A percentile compares a stretch with the other conserved stretches of the same genome.
Conservation (phyloP, 2,113 vertebrate species). For the Forbesichthys papilliferus region DNA sequence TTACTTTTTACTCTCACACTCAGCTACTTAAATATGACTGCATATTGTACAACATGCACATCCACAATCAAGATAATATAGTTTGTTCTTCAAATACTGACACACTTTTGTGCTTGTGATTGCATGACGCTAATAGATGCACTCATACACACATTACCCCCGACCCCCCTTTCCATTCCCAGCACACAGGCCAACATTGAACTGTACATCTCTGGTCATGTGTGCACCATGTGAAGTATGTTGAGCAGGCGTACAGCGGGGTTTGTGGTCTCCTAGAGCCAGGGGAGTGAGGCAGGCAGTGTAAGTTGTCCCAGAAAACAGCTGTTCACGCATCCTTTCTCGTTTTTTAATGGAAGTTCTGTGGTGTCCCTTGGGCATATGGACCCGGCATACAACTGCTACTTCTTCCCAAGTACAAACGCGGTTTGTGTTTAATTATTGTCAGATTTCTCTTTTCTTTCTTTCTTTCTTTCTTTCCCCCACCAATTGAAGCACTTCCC, state of each 20-base stretch:
- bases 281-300: constrained; percentile 61
- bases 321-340: constrained; percentile 76
- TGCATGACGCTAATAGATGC: background rate
- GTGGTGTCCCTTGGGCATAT: constrained; percentile 66
- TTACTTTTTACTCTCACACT: too few species aligned
- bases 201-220: constrained; percentile 44
- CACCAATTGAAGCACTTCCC: constrained; percentile 49
- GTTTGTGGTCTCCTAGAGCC: too few species aligned
- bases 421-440: constrained; percentile 75
- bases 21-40: too few species aligned
- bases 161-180: background rate
- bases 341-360: constrained; percentile 76
- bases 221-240: constrained; percentile 64
- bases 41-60: too few species aligned
- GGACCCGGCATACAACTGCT: constrained; percentile 66
- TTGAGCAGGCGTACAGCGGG: constrained; percentile 55
- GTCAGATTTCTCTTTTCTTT: constrained; percentile 67
- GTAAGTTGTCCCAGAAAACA: constrained; percentile 67
- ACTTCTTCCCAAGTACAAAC: constrained; percentile 70
- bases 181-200: background rate
- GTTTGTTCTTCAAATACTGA: too few species aligned
- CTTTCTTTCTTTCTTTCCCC: constrained; percentile 27
- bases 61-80: too few species aligned
- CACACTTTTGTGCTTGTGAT: too few species aligned
- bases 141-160: background rate